phyloP scores from a whole-genome alignment of 2,113 vertebrate genomes.

The Myocastor coypus region DNA sequence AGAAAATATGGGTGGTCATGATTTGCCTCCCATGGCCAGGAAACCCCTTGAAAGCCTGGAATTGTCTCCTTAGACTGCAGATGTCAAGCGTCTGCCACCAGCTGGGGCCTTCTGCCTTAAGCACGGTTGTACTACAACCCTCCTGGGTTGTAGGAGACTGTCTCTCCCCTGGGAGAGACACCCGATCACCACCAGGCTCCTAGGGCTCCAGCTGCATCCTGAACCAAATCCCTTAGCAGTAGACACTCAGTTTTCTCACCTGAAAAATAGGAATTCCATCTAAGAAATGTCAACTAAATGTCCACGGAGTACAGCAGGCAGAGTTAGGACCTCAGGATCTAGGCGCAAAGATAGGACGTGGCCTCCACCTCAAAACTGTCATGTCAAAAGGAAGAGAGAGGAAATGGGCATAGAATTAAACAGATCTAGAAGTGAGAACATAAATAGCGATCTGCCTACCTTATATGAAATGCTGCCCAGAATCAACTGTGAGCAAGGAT shows the following conservation, averaged over 20 bases:
- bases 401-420: background rate
- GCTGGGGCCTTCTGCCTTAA: background rate
- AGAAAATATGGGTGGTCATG: background rate
- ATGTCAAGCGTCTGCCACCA: background rate
- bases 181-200: background rate
- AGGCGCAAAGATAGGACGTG: background rate
- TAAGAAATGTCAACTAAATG: background rate
- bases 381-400: background rate
- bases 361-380: background rate
- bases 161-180: background rate
- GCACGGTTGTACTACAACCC: too few relatives aligned
- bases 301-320: background rate
- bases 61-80: background rate
- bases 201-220: background rate
- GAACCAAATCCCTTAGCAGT: background rate
- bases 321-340: background rate
- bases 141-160: background rate
- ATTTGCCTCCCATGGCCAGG: background rate
- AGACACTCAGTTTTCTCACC: background rate
- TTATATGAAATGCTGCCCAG: background rate
- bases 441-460: background rate
- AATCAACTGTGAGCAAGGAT: slow-evolving; percentile 37
- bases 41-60: background rate
- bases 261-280: background rate
- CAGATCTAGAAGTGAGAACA: background rate